Conservation (phyloP, 2,797 vertebrate genomes). For the Aeoliscus strigatus region DNA sequence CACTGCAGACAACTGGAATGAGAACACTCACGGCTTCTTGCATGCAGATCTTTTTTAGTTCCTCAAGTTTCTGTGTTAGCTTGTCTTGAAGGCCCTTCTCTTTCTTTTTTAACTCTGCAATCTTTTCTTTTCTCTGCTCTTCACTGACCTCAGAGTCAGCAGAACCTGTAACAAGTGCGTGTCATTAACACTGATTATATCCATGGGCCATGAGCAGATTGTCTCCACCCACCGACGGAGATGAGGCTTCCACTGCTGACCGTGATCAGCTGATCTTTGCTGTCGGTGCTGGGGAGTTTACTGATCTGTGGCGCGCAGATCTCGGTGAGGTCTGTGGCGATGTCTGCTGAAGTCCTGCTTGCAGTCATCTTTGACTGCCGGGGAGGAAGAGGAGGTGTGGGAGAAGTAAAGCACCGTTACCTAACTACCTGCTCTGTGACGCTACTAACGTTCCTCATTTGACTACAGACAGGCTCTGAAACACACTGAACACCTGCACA, state of each 20-base stretch:
- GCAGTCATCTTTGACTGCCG: constrained; percentile 87
- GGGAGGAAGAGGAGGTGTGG: constrained; percentile 5
- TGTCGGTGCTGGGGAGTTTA: constrained; percentile 78
- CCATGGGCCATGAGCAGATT: constrained; percentile 12
- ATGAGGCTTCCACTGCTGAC: constrained; percentile 94
- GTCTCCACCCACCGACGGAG: constrained; percentile 81
- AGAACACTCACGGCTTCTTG: constrained; percentile 86
- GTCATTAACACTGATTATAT: constrained; percentile 21
- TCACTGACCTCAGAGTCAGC: constrained; percentile 88
- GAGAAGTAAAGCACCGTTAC: no score
- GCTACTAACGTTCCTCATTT: no score
- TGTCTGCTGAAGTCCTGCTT: constrained; percentile 88
- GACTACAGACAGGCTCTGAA: no score
- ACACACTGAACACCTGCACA: no score
- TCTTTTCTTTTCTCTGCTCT: constrained; percentile 92
- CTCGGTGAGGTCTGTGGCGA: constrained; percentile 91
- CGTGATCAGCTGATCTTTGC: constrained; percentile 90
- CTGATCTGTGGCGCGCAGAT: constrained; percentile 77
- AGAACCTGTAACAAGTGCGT: constrained; percentile 76
- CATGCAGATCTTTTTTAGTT: constrained; percentile 91
- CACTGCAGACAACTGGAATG: neutral
- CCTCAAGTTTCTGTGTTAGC: constrained; percentile 84
- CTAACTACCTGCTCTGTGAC: no score
- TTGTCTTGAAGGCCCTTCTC: constrained; percentile 85
- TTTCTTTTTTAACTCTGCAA: constrained; percentile 89